phyloP scores from a whole-genome alignment of 2,113 vertebrate species.

The Clarias batrachus region DNA sequence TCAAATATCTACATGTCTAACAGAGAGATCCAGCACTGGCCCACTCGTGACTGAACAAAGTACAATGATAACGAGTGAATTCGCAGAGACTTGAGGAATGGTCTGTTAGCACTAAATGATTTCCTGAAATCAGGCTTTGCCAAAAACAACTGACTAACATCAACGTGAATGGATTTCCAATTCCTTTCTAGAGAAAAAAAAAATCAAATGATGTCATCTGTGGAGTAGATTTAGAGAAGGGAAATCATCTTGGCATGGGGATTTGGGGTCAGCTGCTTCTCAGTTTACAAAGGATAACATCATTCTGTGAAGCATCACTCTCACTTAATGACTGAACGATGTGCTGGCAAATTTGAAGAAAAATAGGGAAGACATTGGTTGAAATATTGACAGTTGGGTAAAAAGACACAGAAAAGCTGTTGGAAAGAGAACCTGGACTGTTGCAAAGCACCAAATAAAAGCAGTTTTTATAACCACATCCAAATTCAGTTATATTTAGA shows the following conservation, averaged over 20 bases:
- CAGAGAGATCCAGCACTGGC: conserved; percentile 22
- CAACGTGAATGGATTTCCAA: conserved; percentile 32
- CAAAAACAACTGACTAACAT: conserved; percentile 26
- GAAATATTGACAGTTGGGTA: neutral
- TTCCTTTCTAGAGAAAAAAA: conserved; percentile 16
- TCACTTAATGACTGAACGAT: neutral
- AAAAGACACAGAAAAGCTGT: neutral
- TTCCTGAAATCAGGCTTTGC: conserved; percentile 25
- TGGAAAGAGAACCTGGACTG: conserved; percentile 18
- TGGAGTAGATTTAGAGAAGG: conserved; percentile 25
- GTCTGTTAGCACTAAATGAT: conserved; percentile 35
- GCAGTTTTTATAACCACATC: neutral
- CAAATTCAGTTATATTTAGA: neutral
- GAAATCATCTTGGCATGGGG: conserved; percentile 2
- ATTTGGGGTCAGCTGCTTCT: conserved; percentile 1
- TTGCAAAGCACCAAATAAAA: conserved; percentile 12
- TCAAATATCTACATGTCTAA: conserved; percentile 37
- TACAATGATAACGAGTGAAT: conserved; percentile 22
- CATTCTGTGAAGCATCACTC: neutral
- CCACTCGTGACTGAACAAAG: conserved; percentile 3
- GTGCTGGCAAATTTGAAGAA: neutral
- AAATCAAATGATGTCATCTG: conserved; percentile 22
- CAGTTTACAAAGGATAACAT: neutral
- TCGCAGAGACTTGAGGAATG: conserved; percentile 23
- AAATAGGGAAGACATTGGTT: conserved; percentile 7